phyloP scores from a whole-genome alignment of 2,888 invertebrate genomes.

The Drosophila cognata region DNA sequence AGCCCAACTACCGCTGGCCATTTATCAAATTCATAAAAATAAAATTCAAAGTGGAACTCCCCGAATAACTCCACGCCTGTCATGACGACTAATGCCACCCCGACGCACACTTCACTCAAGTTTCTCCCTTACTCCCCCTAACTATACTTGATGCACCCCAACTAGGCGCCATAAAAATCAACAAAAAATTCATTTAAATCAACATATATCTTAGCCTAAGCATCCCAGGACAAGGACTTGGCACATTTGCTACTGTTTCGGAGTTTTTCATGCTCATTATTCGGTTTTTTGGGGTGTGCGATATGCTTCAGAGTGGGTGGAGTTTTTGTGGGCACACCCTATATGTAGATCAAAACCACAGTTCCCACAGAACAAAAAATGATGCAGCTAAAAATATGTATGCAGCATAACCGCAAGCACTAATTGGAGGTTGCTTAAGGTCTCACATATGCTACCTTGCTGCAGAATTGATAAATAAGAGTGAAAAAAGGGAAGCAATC shows the following conservation, averaged over 20 bases:
- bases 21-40: constrained; percentile 78
- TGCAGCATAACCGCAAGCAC: constrained; percentile 55
- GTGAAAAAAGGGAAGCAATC: constrained; percentile 56
- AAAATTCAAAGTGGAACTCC: constrained; percentile 34
- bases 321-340: constrained; percentile 53
- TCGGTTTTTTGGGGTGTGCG: constrained; percentile 13
- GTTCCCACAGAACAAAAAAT: constrained; percentile 65
- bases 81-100: constrained; percentile 60
- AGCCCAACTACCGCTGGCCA: constrained; percentile 61
- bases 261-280: constrained; percentile 69
- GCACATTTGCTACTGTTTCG: constrained; percentile 76
- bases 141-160: constrained; percentile 15
- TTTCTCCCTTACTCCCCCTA: constrained; percentile 21
- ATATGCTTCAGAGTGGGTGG: constrained; percentile 22
- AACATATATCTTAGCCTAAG: constrained; percentile 70
- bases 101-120: constrained; percentile 61
- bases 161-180: constrained; percentile 76
- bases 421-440: constrained; percentile 78
- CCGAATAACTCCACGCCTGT: constrained; percentile 42
- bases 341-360: constrained; percentile 45
- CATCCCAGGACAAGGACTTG: constrained; percentile 24
- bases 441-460: constrained; percentile 67
- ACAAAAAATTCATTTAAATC: constrained; percentile 78
- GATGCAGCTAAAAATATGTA: constrained; percentile 62
- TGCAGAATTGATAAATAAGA: constrained; percentile 63